Conservation (phyloP, 2,113 vertebrate species). For the Connochaetes taurinus region DNA sequence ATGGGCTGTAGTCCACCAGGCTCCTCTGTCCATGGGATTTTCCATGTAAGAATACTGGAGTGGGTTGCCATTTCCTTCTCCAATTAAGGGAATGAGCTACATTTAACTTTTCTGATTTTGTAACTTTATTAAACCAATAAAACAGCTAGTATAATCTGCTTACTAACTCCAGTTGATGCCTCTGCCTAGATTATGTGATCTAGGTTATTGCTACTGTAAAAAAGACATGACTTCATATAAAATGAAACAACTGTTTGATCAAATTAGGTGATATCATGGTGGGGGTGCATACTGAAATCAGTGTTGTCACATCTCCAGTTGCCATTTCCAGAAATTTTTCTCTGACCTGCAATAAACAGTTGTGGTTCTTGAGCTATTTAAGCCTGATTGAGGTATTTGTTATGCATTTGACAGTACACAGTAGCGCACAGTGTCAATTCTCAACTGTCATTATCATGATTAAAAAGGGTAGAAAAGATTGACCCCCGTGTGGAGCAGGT, state of each 20-base stretch:
- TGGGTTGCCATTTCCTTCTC: not conserved
- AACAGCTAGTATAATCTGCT: not conserved
- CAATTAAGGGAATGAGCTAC: not conserved
- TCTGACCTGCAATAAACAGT: not conserved
- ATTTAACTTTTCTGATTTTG: slow-evolving; percentile 20
- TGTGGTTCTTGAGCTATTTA: slow-evolving; percentile 47
- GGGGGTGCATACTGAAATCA: not conserved
- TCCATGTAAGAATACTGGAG: not conserved
- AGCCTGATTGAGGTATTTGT: slow-evolving; percentile 56
- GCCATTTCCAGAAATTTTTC: not conserved
- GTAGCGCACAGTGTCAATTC: not conserved
- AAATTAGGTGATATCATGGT: slow-evolving; percentile 21
- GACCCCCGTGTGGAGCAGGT: slow-evolving; percentile 14
- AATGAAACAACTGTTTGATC: slow-evolving; percentile 10
- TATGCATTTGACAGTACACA: slow-evolving; percentile 28
- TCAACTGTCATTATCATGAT: slow-evolving; percentile 52
- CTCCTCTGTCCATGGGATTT: not conserved
- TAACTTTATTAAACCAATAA: slow-evolving; percentile 21
- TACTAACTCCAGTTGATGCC: slow-evolving; percentile 9
- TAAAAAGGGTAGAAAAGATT: slow-evolving; percentile 54
- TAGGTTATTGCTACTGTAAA: not conserved
- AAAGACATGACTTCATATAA: not conserved
- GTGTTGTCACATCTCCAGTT: not conserved
- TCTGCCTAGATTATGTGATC: slow-evolving; percentile 8
- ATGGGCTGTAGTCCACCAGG: not conserved